Conservation (phyloP, 2,797 vertebrate genomes). For the Remorina albescens region DNA sequence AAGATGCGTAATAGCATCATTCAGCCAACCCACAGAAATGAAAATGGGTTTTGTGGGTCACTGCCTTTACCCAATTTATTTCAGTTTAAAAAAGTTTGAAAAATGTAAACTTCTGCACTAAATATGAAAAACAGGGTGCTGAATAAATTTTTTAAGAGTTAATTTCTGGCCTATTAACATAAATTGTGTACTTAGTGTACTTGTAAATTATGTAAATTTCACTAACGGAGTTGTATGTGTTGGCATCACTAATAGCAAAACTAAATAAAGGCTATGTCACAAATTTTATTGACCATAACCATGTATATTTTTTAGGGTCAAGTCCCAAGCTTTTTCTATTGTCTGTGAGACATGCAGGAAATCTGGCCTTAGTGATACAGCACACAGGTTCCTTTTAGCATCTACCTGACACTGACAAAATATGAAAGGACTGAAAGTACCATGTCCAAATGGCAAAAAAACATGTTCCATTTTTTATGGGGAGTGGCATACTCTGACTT, state of each 20-base stretch:
- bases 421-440: not conserved
- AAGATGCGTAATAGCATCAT: not conserved
- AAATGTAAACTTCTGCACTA: too few relatives aligned
- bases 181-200: too few relatives aligned
- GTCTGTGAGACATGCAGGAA: too few relatives aligned
- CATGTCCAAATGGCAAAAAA: conserved; percentile 11
- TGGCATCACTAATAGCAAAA: not conserved
- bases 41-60: not conserved
- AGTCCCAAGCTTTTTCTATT: too few relatives aligned
- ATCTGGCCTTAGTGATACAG: conserved; percentile 1
- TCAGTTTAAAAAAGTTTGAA: too few relatives aligned
- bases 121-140: too few relatives aligned
- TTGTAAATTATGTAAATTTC: too few relatives aligned
- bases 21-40: not conserved
- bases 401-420: conserved; percentile 8
- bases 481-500: not conserved
- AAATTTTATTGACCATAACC: not conserved
- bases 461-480: not conserved
- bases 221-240: too few relatives aligned
- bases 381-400: not conserved
- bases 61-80: not conserved
- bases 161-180: too few relatives aligned
- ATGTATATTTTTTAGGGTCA: not conserved
- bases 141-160: too few relatives aligned
- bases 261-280: not conserved